These are phyloP conservation scores for Drosophila nigromelanica DNA, from an alignment of 1,140 invertebrate genomes.

Conservation along the genomic window DNA sequence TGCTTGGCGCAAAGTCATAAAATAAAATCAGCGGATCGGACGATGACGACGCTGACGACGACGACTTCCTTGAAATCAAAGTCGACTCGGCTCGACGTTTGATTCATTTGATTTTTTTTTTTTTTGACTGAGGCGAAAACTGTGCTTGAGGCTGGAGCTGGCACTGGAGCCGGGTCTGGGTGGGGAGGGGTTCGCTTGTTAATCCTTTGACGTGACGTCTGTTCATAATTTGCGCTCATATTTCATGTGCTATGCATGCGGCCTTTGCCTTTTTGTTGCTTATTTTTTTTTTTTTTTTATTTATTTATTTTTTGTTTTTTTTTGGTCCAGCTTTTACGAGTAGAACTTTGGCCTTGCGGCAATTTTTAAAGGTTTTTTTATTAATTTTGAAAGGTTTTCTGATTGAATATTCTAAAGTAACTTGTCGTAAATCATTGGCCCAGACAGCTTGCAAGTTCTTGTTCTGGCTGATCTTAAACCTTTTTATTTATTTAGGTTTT, in stretches of 20 bases:
- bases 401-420: slow-evolving; percentile 78
- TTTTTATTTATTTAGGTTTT: too few species aligned
- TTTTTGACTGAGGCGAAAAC: slow-evolving; percentile 5
- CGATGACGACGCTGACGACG: slow-evolving; percentile 39
- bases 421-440: slow-evolving; percentile 71
- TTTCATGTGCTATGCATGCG: slow-evolving; percentile 62
- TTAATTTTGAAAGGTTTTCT: slow-evolving; percentile 70
- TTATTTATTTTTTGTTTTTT: slow-evolving; percentile 24
- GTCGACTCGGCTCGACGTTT: slow-evolving; percentile 40
- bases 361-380: slow-evolving; percentile 72
- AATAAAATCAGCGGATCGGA: slow-evolving; percentile 49
- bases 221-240: slow-evolving; percentile 80
- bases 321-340: slow-evolving; percentile 31
- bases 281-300: slow-evolving; percentile 32
- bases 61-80: slow-evolving; percentile 77
- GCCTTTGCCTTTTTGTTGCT: slow-evolving; percentile 36
- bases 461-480: slow-evolving; percentile 18
- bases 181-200: slow-evolving; percentile 53
- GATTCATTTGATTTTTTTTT: slow-evolving; percentile 50
- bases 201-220: slow-evolving; percentile 81
- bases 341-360: slow-evolving; percentile 74
- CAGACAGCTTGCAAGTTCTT: slow-evolving; percentile 48
- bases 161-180: too few species aligned
- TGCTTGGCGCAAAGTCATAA: slow-evolving; percentile 28
- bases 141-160: background rate